These are phyloP conservation scores for Nannoperca obscura DNA, from an alignment of 2,797 vertebrate species.

Conservation along the genomic window DNA sequence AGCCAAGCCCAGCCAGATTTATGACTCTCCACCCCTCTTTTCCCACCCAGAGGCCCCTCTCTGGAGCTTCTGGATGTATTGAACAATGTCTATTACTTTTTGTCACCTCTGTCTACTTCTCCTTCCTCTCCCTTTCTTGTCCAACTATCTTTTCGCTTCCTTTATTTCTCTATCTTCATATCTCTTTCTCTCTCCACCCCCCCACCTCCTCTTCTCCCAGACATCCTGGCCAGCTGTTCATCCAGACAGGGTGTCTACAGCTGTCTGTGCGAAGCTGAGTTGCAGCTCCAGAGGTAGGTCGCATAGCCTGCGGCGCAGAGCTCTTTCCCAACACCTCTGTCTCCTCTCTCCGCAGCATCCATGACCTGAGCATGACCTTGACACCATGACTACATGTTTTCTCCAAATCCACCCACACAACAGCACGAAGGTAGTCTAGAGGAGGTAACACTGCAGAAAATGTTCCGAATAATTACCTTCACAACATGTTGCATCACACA, in stretches of 20 bases:
- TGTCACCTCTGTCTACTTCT: conserved; percentile 66
- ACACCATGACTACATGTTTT: conserved; percentile 53
- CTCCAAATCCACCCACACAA: conserved; percentile 57
- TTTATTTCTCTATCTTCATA: conserved; percentile 48
- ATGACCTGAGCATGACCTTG: conserved; percentile 61
- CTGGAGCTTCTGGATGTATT: conserved; percentile 69
- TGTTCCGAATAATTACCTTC: neutral
- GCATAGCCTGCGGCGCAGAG: conserved; percentile 47
- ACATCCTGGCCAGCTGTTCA: conserved; percentile 80
- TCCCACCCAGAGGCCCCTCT: conserved; percentile 74
- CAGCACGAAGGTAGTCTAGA: conserved; percentile 15
- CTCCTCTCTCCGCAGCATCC: conserved; percentile 66
- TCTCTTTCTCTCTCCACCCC: conserved; percentile 44
- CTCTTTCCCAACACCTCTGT: conserved; percentile 72
- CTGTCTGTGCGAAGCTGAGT: conserved; percentile 63
- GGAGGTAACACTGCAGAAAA: conserved; percentile 21
- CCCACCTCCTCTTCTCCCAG: conserved; percentile 58
- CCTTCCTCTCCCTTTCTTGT: conserved; percentile 55
- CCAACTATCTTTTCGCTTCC: conserved; percentile 39
- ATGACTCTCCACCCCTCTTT: conserved; percentile 73
- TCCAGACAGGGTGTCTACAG: conserved; percentile 79
- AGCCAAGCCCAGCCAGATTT: conserved; percentile 78
- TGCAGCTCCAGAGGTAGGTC: conserved; percentile 59
- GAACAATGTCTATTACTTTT: conserved; percentile 64
- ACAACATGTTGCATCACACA: conserved; percentile 1